Evolutionary conservation across 2,113 vertebrate species (phyloP), one percentile per base, ranked within the genome.

Genomic region (Nannobrachium achirus): DNA sequence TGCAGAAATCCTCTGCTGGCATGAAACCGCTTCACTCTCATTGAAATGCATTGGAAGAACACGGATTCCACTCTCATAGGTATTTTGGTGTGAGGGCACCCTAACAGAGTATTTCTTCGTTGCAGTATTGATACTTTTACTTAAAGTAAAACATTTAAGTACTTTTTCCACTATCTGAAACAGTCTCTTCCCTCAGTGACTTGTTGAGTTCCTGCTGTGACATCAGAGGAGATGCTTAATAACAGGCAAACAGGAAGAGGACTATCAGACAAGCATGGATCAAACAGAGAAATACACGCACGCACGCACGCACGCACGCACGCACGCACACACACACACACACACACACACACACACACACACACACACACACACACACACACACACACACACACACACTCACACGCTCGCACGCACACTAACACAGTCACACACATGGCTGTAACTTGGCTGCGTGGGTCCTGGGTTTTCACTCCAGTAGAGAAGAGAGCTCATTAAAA

Each of bases 401-500:
- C 66, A 40, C 66, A 68, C n/a, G 11, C 45, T 50, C 49, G 10
- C 44, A 20, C 49, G 13, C 56, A 46, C 51, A 63, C 56, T 75
- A 40, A 80, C 62, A 84, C 42, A 70, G 53, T 44, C 16, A 66
- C n/a, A 38, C 18, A 59, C 57, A 59, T 80, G 79, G 83, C 81
- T 76, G 60, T 48, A 40, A 69, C 69, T 75, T 65, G 25, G 25
- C 25, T 33, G n/a, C n/a, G n/a, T n/a, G 52, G 63, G 62, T 84
- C 75, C 75, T 75, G 71, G 86, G 66, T 71, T 72, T 80, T 78
- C 63, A 69, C 78, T 78, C 74, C 58, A 72, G 75, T 86, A 84
- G 79, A 60, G 25, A 33, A 84, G 79, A 60, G 62, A 84, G 81
- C 86, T 91, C 88, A 89, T 91, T 89, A 88, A 88, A 89, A 91